phyloP scores from a whole-genome alignment of 1,140 invertebrate species.

The Gonatopus flavifemur region DNA sequence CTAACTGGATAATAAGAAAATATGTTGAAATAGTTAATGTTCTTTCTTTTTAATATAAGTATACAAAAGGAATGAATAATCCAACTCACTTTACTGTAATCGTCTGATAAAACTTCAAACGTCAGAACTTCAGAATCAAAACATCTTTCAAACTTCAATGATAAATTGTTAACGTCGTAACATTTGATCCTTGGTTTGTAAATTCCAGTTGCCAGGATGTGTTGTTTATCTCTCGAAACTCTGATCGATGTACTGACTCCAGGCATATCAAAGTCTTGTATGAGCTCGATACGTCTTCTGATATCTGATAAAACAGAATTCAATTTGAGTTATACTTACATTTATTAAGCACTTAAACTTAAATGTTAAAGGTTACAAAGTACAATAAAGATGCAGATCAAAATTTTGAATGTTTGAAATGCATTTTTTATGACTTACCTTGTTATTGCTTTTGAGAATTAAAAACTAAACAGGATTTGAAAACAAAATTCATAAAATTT shows the following conservation, averaged over 20 bases:
- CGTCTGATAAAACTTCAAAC: constrained; percentile 86
- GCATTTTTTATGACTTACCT: too few species aligned
- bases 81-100: constrained; percentile 79
- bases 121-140: constrained; percentile 93
- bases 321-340: neutral
- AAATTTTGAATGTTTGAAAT: neutral
- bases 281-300: constrained; percentile 87
- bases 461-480: too few species aligned
- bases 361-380: neutral
- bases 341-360: neutral
- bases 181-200: constrained; percentile 97
- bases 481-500: too few species aligned
- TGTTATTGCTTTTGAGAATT: too few species aligned
- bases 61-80: constrained; percentile 6
- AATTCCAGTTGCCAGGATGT: constrained; percentile 89
- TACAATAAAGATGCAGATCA: too few species aligned
- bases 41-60: too few species aligned
- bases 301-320: constrained; percentile 65
- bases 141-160: constrained; percentile 98
- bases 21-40: constrained; percentile 1
- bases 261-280: constrained; percentile 99
- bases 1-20: constrained; percentile 61
- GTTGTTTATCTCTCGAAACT: constrained; percentile 90
- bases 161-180: constrained; percentile 94
- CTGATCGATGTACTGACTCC: constrained; percentile 83